A percentile compares a stretch with the other conserved stretches of the same genome.
phyloP scores from a whole-genome alignment of 2,113 vertebrate genomes.

The Amblyopsis rosae region DNA sequence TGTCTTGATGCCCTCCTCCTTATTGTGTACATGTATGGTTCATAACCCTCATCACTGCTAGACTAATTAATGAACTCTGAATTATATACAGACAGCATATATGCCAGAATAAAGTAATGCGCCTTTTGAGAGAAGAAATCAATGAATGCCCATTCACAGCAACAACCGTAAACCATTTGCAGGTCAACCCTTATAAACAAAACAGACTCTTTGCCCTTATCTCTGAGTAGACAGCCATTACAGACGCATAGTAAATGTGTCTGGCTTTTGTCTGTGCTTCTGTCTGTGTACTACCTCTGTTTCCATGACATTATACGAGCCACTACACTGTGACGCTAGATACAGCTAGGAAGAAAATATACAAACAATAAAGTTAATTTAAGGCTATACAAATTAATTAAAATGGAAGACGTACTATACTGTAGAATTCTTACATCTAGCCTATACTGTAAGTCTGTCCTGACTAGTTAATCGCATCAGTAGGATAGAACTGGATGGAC shows the following conservation, averaged over 20 bases:
- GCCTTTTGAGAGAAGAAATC: no score
- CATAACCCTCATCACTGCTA: not conserved
- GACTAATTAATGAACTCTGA: not conserved
- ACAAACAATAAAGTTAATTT: no score
- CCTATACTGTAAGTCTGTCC: no score
- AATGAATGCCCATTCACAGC: no score
- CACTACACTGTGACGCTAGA: not conserved
- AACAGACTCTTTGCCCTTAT: slow-evolving; percentile 43
- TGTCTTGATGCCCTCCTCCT: no score
- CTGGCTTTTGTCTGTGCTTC: slow-evolving; percentile 3
- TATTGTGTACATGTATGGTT: not conserved
- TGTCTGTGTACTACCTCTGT: slow-evolving; percentile 11
- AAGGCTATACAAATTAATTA: no score
- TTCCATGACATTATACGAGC: slow-evolving; percentile 23
- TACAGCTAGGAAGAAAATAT: not conserved
- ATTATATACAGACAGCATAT: no score
- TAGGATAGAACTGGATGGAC: no score
- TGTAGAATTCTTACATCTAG: no score
- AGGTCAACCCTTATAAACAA: slow-evolving; percentile 16
- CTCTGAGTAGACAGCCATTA: slow-evolving; percentile 13
- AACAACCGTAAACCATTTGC: slow-evolving; percentile 14
- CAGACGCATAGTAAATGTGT: not conserved
- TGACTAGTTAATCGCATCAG: no score
- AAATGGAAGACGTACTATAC: no score
- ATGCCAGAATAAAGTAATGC: no score